These are phyloP conservation scores for Euura saliciscinereae DNA, from an alignment of 1,140 invertebrate species.

Conservation along the genomic window DNA sequence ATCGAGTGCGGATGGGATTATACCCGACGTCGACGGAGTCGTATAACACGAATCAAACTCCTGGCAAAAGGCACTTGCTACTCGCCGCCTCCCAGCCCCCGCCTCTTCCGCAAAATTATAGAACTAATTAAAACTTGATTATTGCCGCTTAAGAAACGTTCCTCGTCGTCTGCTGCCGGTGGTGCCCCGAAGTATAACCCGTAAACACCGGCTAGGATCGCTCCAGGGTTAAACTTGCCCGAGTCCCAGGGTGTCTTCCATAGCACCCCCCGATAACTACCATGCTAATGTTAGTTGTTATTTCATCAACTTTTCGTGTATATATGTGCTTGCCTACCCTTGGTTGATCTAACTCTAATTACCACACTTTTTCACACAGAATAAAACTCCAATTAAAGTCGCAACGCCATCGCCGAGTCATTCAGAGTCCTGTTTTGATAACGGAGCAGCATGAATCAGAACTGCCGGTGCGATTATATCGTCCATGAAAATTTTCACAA, in stretches of 20 bases:
- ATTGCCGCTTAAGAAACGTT: slow-evolving; percentile 13
- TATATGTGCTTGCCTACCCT: background rate
- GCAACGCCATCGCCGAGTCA: too few species aligned
- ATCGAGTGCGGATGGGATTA: background rate
- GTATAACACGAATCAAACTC: slow-evolving; percentile 11
- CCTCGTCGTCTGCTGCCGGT: background rate
- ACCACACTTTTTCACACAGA: background rate
- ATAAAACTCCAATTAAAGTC: too few species aligned
- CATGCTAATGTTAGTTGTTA: background rate
- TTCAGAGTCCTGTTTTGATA: too few species aligned
- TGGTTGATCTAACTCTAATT: background rate
- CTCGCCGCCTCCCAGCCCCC: background rate
- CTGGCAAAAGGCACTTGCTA: background rate
- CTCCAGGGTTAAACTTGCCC: too few species aligned
- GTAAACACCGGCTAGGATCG: too few species aligned
- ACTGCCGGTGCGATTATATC: too few species aligned
- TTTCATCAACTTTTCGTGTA: background rate
- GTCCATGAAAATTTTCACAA: too few species aligned
- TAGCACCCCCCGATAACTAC: background rate
- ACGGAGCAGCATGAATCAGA: too few species aligned
- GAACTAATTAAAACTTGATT: slow-evolving; percentile 20
- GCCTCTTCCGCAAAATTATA: background rate
- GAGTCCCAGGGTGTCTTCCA: too few species aligned
- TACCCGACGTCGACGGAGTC: background rate
- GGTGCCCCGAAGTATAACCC: too few species aligned